Evolutionary conservation across 2,113 vertebrate species (phyloP).

Genomic region (Hyperopisus bebe): DNA sequence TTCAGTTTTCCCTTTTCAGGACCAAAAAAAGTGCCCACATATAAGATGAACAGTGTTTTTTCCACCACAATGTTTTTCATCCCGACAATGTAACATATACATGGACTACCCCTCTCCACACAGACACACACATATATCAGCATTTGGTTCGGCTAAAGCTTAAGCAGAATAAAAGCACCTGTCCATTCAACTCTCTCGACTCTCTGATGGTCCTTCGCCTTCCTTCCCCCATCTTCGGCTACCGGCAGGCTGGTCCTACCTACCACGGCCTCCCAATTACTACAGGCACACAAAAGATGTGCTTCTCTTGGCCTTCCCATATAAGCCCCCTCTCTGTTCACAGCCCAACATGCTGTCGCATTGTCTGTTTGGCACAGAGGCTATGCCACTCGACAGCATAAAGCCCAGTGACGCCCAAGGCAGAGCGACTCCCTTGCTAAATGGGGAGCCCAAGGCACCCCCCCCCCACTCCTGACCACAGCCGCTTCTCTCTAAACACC

Average conservation of each 20-base stretch:
- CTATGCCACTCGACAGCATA: background rate
- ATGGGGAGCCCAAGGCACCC: background rate
- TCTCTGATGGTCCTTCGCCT: background rate
- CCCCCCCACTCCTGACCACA: background rate
- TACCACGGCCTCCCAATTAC: background rate
- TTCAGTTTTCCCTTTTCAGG: too few relatives aligned
- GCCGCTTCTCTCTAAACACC: slow-evolving; percentile 21
- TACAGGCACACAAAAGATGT: background rate
- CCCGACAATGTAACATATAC: too few relatives aligned
- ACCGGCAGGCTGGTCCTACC: background rate
- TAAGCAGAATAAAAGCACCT: background rate
- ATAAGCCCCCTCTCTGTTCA: background rate
- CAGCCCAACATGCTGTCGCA: background rate
- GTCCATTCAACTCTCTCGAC: background rate
- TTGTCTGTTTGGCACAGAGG: background rate
- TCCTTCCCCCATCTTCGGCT: background rate
- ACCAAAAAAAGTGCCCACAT: too few relatives aligned
- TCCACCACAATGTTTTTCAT: too few relatives aligned
- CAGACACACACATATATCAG: background rate
- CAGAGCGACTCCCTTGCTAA: background rate
- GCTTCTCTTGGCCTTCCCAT: background rate
- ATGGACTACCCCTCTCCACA: background rate
- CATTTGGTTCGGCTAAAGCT: background rate
- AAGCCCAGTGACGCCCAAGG: background rate
- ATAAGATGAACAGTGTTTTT: too few relatives aligned